These are phyloP conservation scores for Larimichthys polyactis DNA, from an alignment of 2,113 vertebrate species.

Conservation along the genomic window DNA sequence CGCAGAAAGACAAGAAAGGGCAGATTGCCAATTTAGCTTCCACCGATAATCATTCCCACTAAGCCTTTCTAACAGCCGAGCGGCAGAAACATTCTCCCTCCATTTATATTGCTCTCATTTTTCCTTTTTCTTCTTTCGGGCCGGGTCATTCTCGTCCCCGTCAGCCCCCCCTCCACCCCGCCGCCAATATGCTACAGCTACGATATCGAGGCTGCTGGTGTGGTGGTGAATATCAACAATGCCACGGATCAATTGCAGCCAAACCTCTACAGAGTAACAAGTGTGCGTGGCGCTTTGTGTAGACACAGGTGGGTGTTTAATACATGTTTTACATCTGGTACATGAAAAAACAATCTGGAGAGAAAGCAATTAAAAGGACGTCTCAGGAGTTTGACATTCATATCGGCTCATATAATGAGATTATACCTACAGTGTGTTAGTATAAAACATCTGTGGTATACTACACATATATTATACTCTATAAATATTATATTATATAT, in stretches of 20 bases:
- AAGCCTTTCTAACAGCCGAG: constrained; percentile 62
- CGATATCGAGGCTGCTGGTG: constrained; percentile 12
- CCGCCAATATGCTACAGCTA: constrained; percentile 22
- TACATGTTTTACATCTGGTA: not conserved
- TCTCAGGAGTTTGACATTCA: not conserved
- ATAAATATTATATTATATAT: too few species aligned
- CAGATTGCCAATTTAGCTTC: constrained; percentile 81
- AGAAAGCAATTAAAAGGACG: not conserved
- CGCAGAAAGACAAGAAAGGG: constrained; percentile 61
- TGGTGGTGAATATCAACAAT: constrained; percentile 59
- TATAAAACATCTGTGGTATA: too few species aligned
- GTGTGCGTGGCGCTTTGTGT: constrained; percentile 19
- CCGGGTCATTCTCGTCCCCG: constrained; percentile 29
- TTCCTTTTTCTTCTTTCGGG: constrained; percentile 15
- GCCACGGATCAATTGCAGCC: constrained; percentile 43
- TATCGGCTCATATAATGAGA: not conserved
- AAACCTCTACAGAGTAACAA: constrained; percentile 18
- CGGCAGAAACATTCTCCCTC: constrained; percentile 47
- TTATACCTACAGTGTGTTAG: not conserved
- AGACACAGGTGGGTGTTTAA: not conserved
- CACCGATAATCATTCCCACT: constrained; percentile 73
- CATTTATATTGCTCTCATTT: constrained; percentile 49
- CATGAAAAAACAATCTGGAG: not conserved
- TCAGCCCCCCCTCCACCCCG: too few species aligned
- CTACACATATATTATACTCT: too few species aligned